Base-by-base conservation (phyloP, 2,113 vertebrate species). In the Oceanites oceanicus region DNA sequence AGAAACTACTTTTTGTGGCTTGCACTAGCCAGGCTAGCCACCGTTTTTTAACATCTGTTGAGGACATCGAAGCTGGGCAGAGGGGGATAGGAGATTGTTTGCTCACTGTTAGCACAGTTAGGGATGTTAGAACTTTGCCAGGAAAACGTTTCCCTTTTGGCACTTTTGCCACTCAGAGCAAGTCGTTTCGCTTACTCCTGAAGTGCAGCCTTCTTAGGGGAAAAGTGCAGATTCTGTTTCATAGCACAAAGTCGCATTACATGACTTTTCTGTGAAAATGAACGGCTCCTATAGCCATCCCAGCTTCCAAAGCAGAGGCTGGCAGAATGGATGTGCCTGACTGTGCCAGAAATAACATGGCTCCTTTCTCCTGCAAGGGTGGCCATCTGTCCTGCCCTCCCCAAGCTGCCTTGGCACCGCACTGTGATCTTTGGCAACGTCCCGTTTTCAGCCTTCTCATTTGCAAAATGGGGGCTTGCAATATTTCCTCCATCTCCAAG, bases 351-450 rank as follows among this genome's bases (percentile, higher is more conserved):
- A 95, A 76, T 82, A 92, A 82, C 80, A 89, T 1, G 1, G 20
- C 62, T 62, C 40, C 40, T 70, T 49, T 88, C 62, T 94, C 91
- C 91, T 68, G 38, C 2, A 2, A 82, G 74, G 53, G 71, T 96
- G 85, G 53, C 93, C 93, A 92, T 92, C 96, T 95, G 80, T 87
- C 92, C 91, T 90, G 38, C 65, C 68, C 70, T 75, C 81, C 53
- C 12, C 6, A 42, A 5, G 16, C 75, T 85, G 88, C 83, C 78
- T 79, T 92, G 92, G 92, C 79, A 47, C 45, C 0, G 0, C 42
- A 0, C 68, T 93, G 68, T 86, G 86, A 91, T 92, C 92, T 68
- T 92, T 95, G 97, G 91, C 94, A 91, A 10, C 53, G 77, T 91
- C 63, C 62, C 0, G 25, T 55, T 88, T 95, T 73, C 78, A 93